Base-by-base conservation (phyloP, 2,888 invertebrate species). In the Xanthorhoe spadicearia region DNA sequence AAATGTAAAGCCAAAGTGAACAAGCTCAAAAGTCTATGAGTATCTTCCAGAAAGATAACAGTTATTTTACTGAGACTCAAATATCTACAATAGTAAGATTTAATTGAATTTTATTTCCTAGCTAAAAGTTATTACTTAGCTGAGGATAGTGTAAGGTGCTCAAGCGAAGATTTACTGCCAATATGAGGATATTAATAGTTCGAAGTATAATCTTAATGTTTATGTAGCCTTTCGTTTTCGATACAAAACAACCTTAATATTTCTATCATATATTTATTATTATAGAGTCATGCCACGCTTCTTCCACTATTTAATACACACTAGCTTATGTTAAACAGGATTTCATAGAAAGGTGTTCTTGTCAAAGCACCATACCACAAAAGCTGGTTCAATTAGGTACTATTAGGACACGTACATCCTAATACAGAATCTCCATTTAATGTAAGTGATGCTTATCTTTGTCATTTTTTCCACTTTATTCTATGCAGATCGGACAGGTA, bases 1-100 rank as follows among this genome's bases (percentile, higher is more conserved):
- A 89, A 88, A 80, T 84, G 83, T 84, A 84, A 90, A 90, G 90
- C 91, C 84, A 87, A 90, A 83, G 83, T 84, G 88, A 85, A 88
- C 84, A 92, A 92, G 92, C 92, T 92, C 92, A 87, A 89, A 85
- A 81, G 81, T 84, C 83, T 85, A 84, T 83, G 57, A 66, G 81
- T 76, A 67, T 69, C 61, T 66, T 66, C 61, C 55, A 49, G 61
- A 71, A 53, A 68, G 68, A 69, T 68, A 62, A 68, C 61, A 52
- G 46, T 62, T 63, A 60, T 57, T 64, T 61, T 69, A 69, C 62
- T 48, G 67, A 71, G 71, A 70, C 64, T 68, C 53, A 52, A 74
- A 70, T 58, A 70, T 50, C 71, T 71, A 73, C 62, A 73, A 68
- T 68, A 69, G 61, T 50, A 48, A 57, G 23, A 38, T 57, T 64